A percentile compares a stretch with the other conserved stretches of the same genome.
Conservation (phyloP, 2,888 invertebrate genomes). For the Acleris emargana region DNA sequence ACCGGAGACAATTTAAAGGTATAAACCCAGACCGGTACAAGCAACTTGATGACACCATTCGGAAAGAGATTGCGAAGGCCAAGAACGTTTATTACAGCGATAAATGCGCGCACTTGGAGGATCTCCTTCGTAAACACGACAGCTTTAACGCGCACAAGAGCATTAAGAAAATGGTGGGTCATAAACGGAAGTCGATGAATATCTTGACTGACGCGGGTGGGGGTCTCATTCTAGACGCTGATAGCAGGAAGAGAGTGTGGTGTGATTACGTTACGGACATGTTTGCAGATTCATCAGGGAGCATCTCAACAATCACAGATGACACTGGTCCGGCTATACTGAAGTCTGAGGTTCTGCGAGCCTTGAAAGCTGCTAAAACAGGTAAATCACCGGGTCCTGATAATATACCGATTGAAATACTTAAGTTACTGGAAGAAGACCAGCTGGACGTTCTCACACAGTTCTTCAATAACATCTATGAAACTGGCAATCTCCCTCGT, state of each 20-base stretch:
- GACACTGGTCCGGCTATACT: neutral
- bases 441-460: neutral
- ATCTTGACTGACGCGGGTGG: neutral
- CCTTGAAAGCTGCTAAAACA: neutral
- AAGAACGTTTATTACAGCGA: neutral
- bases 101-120: conserved; percentile 1
- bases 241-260: neutral
- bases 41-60: neutral
- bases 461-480: neutral
- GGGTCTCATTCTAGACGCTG: neutral
- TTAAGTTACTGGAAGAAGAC: neutral
- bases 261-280: neutral
- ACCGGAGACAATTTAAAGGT: no score
- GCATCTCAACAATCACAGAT: neutral
- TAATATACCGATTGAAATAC: neutral
- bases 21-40: no score
- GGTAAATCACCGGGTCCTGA: neutral
- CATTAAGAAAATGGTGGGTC: neutral
- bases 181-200: neutral
- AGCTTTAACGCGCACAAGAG: neutral
- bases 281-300: neutral
- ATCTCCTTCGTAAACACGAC: neutral
- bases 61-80: neutral
- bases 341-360: neutral
- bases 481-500: neutral